Evolutionary conservation across 2,113 vertebrate genomes (phyloP), one percentile per base, ranked within the genome.

Genomic region (Oophaga pumilio): DNA sequence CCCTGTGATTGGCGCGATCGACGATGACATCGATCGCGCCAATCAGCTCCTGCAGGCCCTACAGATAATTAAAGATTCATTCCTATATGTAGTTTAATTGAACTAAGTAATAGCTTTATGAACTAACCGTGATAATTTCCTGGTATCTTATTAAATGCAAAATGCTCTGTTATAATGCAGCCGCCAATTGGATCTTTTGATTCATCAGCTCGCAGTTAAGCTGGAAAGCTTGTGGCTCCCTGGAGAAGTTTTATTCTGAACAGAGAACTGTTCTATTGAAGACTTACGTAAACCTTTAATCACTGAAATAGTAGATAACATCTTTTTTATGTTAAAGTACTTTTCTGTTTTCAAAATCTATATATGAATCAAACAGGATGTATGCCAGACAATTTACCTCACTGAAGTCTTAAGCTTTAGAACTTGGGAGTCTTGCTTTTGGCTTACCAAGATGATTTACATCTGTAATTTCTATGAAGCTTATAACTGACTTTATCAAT

Each of bases 281-380:
- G 66, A 68, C n/a, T 26, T 68, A 26, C 26, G 24, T 68, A 68
- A 71, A 71, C 26, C 68, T 15, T 71, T 71, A 71, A 71, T 71
- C 68, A 71, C 68, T 71, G 68, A 71, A 71, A 71, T 33, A 71
- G 68, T 71, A 33, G 68, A 71, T 71, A 71, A 71, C 68, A 71
- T 71, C 68, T 71, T 71, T 64, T 66, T 66, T 66, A 71, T 71
- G 68, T 71, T 33, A 71, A 33, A 71, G 68, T 71, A 71, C 68
- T 71, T 71, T 71, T 71, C 68, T 28, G 68, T 71, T 71, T 71
- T 71, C 28, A 28, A 28, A 69, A 71, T 71, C 68, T 71, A 33
- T 71, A 71, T 71, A 33, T 71, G 68, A 33, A 33, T 71, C 68
- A 71, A 26, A 24, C 66, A 26, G 66, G 66, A 71, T 73, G 13